phyloP scores from a whole-genome alignment of 2,113 vertebrate species.

The Oncorhynchus keta region DNA sequence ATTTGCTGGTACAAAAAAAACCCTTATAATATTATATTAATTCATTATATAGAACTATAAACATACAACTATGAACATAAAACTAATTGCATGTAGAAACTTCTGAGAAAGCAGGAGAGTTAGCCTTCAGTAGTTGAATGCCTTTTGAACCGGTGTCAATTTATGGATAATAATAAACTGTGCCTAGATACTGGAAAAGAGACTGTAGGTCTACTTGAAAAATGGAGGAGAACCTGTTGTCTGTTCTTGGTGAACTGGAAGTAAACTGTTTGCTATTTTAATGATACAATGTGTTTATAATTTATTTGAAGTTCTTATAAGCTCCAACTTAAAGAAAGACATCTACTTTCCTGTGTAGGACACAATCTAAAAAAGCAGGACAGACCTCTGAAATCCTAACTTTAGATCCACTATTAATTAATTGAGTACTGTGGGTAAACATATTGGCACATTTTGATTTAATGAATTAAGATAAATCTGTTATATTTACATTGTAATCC shows the following conservation, averaged over 20 bases:
- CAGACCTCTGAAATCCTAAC: no score
- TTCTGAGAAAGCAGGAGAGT: not conserved
- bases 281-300: constrained; percentile 60
- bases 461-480: no score
- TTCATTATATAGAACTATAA: not conserved
- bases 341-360: constrained; percentile 52
- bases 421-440: no score
- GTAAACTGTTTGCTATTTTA: constrained; percentile 68
- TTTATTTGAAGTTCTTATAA: constrained; percentile 67
- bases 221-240: constrained; percentile 45
- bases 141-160: not conserved
- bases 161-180: not conserved
- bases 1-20: no score
- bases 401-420: no score
- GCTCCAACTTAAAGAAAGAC: constrained; percentile 58
- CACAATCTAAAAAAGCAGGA: no score
- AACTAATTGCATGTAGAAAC: no score
- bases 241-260: constrained; percentile 66
- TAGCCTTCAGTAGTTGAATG: not conserved
- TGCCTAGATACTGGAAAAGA: constrained; percentile 19
- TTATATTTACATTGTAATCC: no score
- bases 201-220: constrained; percentile 24
- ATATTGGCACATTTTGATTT: no score
- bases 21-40: no score
- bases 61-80: no score